Percentiles rank a stretch among this genome's conserved stretches.
These are phyloP conservation scores for Vicugna pacos DNA, from an alignment of 2,113 vertebrate species.

Conservation along the genomic window DNA sequence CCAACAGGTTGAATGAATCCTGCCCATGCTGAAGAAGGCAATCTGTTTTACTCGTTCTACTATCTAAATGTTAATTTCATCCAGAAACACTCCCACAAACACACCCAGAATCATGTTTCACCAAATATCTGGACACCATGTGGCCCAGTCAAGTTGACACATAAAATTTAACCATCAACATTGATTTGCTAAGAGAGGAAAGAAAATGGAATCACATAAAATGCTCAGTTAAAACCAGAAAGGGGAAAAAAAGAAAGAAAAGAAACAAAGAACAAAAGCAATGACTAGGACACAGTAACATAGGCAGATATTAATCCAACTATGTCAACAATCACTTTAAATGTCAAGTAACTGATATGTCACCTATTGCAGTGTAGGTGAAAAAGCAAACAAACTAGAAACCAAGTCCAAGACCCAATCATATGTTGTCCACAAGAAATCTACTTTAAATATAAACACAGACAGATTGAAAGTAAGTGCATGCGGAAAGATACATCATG, in stretches of 20 bases:
- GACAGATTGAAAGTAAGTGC: not conserved
- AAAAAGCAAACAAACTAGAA: not conserved
- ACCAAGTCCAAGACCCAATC: not conserved
- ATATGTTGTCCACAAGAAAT: not conserved
- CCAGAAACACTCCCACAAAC: not conserved
- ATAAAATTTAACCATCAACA: not conserved
- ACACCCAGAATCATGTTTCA: not conserved
- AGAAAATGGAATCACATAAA: not conserved
- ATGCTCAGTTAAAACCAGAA: not conserved
- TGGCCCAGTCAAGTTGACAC: not conserved
- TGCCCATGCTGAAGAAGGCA: not conserved
- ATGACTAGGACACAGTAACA: not conserved
- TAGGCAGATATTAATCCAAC: not conserved
- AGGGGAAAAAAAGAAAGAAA: not conserved
- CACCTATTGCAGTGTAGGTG: not conserved
- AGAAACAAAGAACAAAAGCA: not conserved
- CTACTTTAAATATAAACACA: not conserved
- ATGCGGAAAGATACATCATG: not conserved
- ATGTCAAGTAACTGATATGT: not conserved
- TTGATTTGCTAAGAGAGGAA: not conserved
- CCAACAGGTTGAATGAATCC: not conserved
- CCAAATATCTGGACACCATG: not conserved
- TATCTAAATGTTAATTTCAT: not conserved
- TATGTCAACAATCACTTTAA: not conserved
- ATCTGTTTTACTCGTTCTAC: not conserved